A percentile compares a stretch with the other conserved stretches of the same genome.
phyloP scores from a whole-genome alignment of 2,797 vertebrate genomes.

The Phrynocephalus forsythii region DNA sequence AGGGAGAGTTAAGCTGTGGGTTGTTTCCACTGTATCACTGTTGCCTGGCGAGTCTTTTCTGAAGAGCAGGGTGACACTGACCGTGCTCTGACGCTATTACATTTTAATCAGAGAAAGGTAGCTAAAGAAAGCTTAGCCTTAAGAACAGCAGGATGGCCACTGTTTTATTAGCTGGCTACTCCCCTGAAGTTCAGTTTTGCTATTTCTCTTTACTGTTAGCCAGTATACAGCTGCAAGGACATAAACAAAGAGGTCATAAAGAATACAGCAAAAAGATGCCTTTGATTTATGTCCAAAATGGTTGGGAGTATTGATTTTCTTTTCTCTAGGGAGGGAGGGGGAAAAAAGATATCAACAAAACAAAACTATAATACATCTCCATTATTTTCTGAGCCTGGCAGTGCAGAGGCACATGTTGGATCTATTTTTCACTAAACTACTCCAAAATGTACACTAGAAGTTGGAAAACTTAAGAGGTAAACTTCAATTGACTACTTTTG shows the following conservation, averaged over 20 bases:
- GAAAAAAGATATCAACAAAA: conserved; percentile 59
- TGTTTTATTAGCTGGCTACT: conserved; percentile 55
- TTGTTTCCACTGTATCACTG: neutral
- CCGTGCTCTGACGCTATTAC: conserved; percentile 29
- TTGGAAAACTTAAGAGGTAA: conserved; percentile 28
- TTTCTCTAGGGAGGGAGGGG: conserved; percentile 26
- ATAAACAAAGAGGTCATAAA: conserved; percentile 75
- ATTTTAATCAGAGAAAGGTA: conserved; percentile 58
- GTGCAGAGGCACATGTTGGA: conserved; percentile 71
- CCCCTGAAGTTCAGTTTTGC: conserved; percentile 55
- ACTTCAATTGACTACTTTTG: conserved; percentile 31
- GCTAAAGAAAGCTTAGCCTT: conserved; percentile 41
- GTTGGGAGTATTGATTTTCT: conserved; percentile 79
- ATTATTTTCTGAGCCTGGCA: conserved; percentile 75
- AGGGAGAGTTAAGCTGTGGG: neutral
- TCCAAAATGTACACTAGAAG: conserved; percentile 40
- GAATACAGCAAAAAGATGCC: conserved; percentile 73
- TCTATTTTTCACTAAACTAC: conserved; percentile 52
- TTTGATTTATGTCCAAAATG: conserved; percentile 78
- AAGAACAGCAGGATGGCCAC: conserved; percentile 47
- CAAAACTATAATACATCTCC: conserved; percentile 77
- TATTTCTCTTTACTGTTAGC: conserved; percentile 69
- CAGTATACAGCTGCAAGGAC: conserved; percentile 68
- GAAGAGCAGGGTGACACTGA: conserved; percentile 55
- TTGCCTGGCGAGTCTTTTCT: conserved; percentile 31